These are phyloP conservation scores for Pantherophis guttatus DNA, from an alignment of 2,113 vertebrate species.

Conservation along the genomic window DNA sequence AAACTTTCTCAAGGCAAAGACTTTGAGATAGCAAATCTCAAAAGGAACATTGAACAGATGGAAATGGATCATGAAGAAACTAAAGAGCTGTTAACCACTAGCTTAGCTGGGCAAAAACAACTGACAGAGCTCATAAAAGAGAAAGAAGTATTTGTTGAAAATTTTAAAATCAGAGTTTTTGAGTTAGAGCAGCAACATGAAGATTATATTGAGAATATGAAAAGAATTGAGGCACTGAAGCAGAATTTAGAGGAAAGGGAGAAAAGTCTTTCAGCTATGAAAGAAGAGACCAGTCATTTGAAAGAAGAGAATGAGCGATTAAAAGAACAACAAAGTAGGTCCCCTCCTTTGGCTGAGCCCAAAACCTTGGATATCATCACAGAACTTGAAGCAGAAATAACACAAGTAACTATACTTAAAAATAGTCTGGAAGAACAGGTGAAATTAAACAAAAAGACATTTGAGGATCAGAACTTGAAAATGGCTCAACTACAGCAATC, in stretches of 20 bases:
- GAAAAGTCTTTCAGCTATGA: slow-evolving; percentile 85
- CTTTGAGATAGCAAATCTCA: slow-evolving; percentile 78
- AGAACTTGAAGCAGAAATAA: slow-evolving; percentile 89
- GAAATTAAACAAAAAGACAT: slow-evolving; percentile 71
- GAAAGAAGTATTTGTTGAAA: slow-evolving; percentile 83
- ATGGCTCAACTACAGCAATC: slow-evolving; percentile 77
- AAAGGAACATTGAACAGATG: slow-evolving; percentile 77
- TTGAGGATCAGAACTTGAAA: slow-evolving; percentile 82
- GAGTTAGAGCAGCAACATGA: slow-evolving; percentile 77
- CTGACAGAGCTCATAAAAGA: slow-evolving; percentile 85
- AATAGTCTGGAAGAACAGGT: slow-evolving; percentile 80
- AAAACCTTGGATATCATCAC: slow-evolving; percentile 84
- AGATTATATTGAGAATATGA: slow-evolving; percentile 51
- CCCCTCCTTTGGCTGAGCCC: slow-evolving; percentile 73
- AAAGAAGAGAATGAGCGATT: slow-evolving; percentile 92
- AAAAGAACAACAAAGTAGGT: slow-evolving; percentile 86
- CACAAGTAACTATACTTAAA: slow-evolving; percentile 79
- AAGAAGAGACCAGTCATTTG: slow-evolving; percentile 94
- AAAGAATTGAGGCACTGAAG: slow-evolving; percentile 72
- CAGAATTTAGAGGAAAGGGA: slow-evolving; percentile 89
- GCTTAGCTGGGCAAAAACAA: slow-evolving; percentile 86
- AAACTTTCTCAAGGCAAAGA: slow-evolving; percentile 87
- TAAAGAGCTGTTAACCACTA: slow-evolving; percentile 83
- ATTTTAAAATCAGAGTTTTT: slow-evolving; percentile 74
- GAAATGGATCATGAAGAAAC: slow-evolving; percentile 79